Conservation (phyloP, 2,113 vertebrate species). For the Zosterops hypoxanthus region DNA sequence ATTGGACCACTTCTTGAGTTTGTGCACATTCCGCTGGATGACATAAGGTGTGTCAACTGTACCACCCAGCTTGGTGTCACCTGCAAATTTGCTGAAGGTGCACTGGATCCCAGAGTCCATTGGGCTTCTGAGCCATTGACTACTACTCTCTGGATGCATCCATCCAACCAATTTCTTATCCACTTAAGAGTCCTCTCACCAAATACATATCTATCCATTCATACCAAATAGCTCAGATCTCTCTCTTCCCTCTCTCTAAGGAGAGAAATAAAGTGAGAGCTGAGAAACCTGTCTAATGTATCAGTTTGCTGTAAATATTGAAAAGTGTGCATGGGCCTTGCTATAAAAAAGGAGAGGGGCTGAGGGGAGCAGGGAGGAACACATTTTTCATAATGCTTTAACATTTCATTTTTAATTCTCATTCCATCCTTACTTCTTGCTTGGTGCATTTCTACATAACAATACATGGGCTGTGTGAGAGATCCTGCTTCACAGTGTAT, state of each 20-base stretch:
- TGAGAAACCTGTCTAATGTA: conserved; percentile 2
- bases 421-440: not conserved
- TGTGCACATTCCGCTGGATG: not conserved
- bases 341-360: not conserved
- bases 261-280: not conserved
- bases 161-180: not conserved
- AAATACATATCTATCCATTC: not conserved
- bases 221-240: not conserved
- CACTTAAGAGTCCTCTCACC: not conserved
- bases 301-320: conserved; percentile 46
- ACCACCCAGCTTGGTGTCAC: not conserved
- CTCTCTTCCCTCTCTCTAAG: not conserved
- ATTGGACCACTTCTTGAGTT: not conserved
- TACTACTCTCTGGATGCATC: not conserved
- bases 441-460: not conserved
- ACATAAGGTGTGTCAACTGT: not conserved
- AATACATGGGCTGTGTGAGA: not conserved
- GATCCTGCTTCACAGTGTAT: not conserved
- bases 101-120: not conserved
- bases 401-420: conserved; percentile 43
- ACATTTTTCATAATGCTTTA: conserved; percentile 25
- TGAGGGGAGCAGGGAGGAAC: not conserved
- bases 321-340: not conserved
- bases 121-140: rapidly evolving
- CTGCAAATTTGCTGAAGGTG: not conserved